These are phyloP conservation scores for Zenarchopterus dispar DNA, from an alignment of 2,797 vertebrate genomes.

Conservation along the genomic window DNA sequence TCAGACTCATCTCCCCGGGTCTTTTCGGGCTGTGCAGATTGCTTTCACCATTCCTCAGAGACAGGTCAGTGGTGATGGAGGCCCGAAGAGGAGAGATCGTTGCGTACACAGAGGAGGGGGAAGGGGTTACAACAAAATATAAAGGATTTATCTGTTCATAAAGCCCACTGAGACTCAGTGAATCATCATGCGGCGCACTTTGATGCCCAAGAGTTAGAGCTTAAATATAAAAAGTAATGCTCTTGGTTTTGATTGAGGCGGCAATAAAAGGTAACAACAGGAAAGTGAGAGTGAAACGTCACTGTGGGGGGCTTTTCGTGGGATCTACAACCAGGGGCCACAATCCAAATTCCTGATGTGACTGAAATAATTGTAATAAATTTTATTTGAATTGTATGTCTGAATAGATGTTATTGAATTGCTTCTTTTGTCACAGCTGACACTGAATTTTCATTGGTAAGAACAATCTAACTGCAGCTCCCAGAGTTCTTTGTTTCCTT, in stretches of 20 bases:
- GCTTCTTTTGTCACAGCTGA: conserved; percentile 51
- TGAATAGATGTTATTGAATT: conserved; percentile 32
- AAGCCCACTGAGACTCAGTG: conserved; percentile 19
- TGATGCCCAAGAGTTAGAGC: conserved; percentile 2
- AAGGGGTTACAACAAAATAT: conserved; percentile 21
- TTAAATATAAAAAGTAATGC: conserved; percentile 16
- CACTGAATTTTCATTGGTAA: conserved; percentile 46
- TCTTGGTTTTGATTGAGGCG: conserved; percentile 25
- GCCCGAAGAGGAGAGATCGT: conserved; percentile 43
- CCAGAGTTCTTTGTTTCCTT: conserved; percentile 66
- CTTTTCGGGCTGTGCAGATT: conserved; percentile 56
- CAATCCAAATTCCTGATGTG: conserved; percentile 14
- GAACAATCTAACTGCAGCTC: conserved; percentile 56
- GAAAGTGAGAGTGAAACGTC: conserved; percentile 13
- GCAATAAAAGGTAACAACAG: conserved; percentile 14
- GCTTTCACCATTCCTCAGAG: conserved; percentile 53
- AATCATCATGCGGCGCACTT: conserved; percentile 8
- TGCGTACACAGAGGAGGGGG: conserved; percentile 17
- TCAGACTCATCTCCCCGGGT: conserved; percentile 62
- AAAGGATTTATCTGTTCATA: conserved; percentile 36
- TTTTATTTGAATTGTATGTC: not conserved
- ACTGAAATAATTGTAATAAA: conserved; percentile 39
- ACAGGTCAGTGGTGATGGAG: conserved; percentile 48
- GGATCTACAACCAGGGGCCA: conserved; percentile 1
- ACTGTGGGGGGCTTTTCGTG: conserved; percentile 17